Evolutionary conservation across 2,797 vertebrate genomes (phyloP).

Genomic region (Peromyscus eremicus): DNA sequence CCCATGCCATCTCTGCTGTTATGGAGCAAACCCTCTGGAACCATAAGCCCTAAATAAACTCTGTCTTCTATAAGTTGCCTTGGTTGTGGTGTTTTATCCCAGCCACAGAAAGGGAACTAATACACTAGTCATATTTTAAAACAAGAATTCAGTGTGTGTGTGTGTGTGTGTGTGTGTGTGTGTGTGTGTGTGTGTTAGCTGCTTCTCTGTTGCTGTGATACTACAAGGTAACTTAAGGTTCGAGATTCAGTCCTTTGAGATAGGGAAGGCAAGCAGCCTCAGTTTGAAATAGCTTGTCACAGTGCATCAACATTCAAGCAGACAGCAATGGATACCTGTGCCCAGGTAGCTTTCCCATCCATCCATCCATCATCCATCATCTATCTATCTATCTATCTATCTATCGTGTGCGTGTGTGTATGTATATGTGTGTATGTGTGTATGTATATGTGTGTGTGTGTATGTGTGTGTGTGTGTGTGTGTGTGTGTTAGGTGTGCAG

Average conservation of each 20-base stretch:
- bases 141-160: background rate
- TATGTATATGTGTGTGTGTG: no score
- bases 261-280: background rate
- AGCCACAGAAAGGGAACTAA: background rate
- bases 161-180: no score
- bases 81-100: background rate
- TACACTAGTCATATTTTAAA: background rate
- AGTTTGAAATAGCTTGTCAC: background rate
- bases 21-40: background rate
- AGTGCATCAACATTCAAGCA: background rate
- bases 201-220: background rate
- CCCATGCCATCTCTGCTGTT: background rate
- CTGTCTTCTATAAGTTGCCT: background rate
- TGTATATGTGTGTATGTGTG: no score
- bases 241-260: background rate
- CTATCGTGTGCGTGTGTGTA: no score
- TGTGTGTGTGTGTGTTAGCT: background rate
- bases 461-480: background rate
- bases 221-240: background rate
- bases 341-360: background rate
- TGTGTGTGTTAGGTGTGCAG: background rate
- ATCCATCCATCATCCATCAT: no score
- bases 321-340: background rate
- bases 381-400: fast-evolving
- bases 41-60: background rate